Evolutionary conservation across 2,888 invertebrate genomes (phyloP), one percentile per base, ranked within the genome.

Genomic region (Thecocarcelia acutangulata): DNA sequence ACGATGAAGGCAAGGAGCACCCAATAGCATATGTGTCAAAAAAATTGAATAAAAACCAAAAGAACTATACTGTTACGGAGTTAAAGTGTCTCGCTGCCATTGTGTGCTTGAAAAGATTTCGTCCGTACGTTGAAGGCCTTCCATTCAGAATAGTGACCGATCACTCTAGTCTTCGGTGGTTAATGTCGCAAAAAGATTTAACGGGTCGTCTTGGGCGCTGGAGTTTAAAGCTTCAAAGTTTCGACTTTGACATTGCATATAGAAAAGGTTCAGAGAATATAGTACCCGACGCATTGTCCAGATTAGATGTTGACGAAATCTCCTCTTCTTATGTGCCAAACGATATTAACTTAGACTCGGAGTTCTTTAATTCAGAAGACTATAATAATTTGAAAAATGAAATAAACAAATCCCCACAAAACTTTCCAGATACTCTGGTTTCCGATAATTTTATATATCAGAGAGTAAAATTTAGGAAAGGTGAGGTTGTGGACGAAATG

Each of bases 111-210:
- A 59, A 81, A 66, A 50, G 37, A 15, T 78, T 83, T 24, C 59
- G 81, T 12, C 24, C 74, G 11, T 81, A 75, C 72, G 78, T 75
- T 42, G 80, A 83, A 63, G 86, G 85, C 3, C 80, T 83, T 6
- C 63, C 72, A 3, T 85, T 85, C 21, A 85, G 42, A 4, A 75
- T 85, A 1, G 52, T 52, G n/a, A n/a, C n/a, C n/a, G n/a, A n/a
- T n/a, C n/a, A n/a, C n/a, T n/a, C n/a, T n/a, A n/a, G n/a, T n/a
- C n/a, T 21, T 52, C 12, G 28, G 13, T 68, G 52, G 44, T 54
- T 68, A 4, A 68, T 54, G 56, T 40, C 42, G 11, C 56, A 56
- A 17, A 68, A 56, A 15, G 56, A 68, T 2, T 44, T 68, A 3
- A 15, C 24, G 15, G 24, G 56, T 3, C 68, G 68, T 0, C 15